These are phyloP conservation scores for Sesia bembeciformis DNA, from an alignment of 2,888 invertebrate genomes.

Conservation along the genomic window DNA sequence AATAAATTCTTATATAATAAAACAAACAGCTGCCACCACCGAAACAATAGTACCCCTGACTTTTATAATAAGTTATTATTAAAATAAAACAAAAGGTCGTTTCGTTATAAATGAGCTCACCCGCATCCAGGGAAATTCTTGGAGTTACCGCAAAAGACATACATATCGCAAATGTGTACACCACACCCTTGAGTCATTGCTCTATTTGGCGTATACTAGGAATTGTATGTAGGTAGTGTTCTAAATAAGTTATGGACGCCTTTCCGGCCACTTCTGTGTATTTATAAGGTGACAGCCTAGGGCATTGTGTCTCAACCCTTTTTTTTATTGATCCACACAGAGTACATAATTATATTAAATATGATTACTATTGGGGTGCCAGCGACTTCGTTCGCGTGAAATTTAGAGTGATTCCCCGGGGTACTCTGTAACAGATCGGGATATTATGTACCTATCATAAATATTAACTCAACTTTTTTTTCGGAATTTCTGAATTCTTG, in stretches of 20 bases:
- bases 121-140: constrained; percentile 33
- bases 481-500: too few species aligned
- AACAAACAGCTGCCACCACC: neutral
- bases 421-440: too few species aligned
- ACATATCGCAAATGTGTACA: neutral
- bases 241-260: neutral
- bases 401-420: too few species aligned
- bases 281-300: neutral
- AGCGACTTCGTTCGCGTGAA: too few species aligned
- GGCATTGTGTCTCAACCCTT: too few species aligned
- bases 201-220: neutral
- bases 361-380: too few species aligned
- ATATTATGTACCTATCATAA: too few species aligned
- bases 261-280: neutral
- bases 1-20: neutral
- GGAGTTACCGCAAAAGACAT: constrained; percentile 7
- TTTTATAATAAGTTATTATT: neutral
- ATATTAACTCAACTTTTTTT: too few species aligned
- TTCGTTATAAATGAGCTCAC: constrained; percentile 38
- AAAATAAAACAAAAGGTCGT: neutral
- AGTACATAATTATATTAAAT: too few species aligned
- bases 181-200: constrained; percentile 34
- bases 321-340: too few species aligned
- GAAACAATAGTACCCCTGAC: neutral
- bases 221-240: neutral